Evolutionary conservation across 2,797 vertebrate genomes (phyloP).

Genomic region (Botia kubotai): DNA sequence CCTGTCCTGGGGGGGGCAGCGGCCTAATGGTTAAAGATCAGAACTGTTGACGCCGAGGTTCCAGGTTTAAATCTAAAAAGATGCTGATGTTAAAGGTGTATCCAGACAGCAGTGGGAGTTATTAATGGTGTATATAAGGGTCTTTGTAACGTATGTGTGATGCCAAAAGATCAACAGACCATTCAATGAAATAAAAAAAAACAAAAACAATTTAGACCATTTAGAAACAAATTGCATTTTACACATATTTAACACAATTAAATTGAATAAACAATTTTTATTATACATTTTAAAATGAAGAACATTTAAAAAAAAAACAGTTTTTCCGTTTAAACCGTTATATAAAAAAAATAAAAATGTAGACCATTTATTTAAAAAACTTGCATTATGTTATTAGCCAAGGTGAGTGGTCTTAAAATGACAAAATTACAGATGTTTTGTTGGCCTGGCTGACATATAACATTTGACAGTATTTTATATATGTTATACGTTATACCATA

Average conservation of each 20-base stretch:
- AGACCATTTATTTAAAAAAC: too few relatives aligned
- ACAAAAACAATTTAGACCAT: too few relatives aligned
- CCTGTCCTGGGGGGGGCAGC: conserved; percentile 15
- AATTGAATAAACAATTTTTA: neutral
- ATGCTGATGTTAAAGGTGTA: neutral
- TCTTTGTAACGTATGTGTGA: neutral
- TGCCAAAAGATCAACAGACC: too few relatives aligned
- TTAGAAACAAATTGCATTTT: too few relatives aligned
- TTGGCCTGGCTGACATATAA: neutral
- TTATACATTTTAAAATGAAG: neutral
- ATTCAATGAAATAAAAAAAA: too few relatives aligned
- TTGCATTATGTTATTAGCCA: neutral
- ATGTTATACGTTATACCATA: too few relatives aligned
- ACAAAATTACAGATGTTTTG: neutral
- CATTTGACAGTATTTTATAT: too few relatives aligned
- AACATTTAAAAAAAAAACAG: too few relatives aligned
- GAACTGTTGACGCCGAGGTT: neutral
- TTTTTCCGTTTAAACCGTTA: too few relatives aligned
- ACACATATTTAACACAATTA: neutral
- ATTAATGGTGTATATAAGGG: neutral
- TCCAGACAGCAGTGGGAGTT: neutral
- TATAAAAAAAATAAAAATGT: too few relatives aligned
- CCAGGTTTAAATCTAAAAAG: conserved; percentile 4
- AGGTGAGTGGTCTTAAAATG: neutral
- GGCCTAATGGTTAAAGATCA: conserved; percentile 10